Evolutionary conservation across 2,113 vertebrate species (phyloP).

Genomic region (Sus scrofa): DNA sequence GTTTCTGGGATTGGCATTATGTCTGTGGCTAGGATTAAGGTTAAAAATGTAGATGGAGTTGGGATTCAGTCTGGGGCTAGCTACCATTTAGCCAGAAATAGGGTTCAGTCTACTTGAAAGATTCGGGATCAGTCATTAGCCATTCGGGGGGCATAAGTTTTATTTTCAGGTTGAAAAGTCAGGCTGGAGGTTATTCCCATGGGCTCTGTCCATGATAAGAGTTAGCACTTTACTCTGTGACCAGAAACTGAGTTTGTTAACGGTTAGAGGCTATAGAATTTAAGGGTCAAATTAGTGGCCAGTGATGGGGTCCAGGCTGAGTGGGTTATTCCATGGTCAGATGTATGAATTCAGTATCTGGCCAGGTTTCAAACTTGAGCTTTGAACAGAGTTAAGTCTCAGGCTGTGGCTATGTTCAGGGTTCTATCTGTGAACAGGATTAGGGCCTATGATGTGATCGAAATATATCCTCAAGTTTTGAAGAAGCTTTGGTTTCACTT

Average conservation of each 20-base stretch:
- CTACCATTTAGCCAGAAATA: conserved; percentile 14
- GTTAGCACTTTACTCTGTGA: conserved; percentile 45
- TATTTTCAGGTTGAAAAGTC: conserved; percentile 56
- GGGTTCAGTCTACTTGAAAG: background rate
- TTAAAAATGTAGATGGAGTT: background rate
- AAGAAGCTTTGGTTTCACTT: conserved; percentile 70
- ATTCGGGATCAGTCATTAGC: background rate
- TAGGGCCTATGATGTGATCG: conserved; percentile 26
- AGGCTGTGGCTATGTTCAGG: conserved; percentile 2
- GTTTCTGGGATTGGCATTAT: background rate
- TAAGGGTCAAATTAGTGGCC: background rate
- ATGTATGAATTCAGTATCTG: conserved; percentile 16
- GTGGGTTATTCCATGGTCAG: background rate
- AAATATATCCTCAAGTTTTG: conserved; percentile 63
- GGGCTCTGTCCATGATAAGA: conserved; percentile 2
- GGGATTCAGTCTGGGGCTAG: background rate
- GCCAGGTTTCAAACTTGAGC: conserved; percentile 1
- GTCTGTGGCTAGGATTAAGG: background rate
- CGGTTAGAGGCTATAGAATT: background rate
- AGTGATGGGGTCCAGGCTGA: background rate
- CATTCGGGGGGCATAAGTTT: background rate
- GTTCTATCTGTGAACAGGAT: conserved; percentile 44
- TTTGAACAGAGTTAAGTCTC: conserved; percentile 59
- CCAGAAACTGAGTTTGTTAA: background rate
- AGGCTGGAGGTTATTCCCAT: background rate